Base-by-base conservation (phyloP, 1,140 invertebrate species). In the Oryzaephilus surinamensis region DNA sequence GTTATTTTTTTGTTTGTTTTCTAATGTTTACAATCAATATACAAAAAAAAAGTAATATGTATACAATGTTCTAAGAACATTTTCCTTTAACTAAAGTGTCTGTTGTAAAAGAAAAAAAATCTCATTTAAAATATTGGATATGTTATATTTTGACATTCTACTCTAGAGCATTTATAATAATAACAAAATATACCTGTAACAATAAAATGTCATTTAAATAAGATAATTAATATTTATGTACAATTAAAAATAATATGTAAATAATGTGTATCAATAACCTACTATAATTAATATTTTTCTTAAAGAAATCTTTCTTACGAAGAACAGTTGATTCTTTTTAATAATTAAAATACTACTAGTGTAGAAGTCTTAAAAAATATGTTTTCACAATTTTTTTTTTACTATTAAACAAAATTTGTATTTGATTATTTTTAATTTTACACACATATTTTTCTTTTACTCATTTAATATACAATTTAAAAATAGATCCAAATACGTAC, bases 61-160 rank as follows among this genome's bases (percentile, higher is more conserved):
- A n/a, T n/a, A n/a, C n/a, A n/a, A n/a, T n/a, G n/a, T n/a, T n/a
- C n/a, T n/a, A n/a, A n/a, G n/a, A n/a, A n/a, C n/a, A n/a, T n/a
- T n/a, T n/a, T n/a, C n/a, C n/a, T n/a, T n/a, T n/a, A n/a, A n/a
- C n/a, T n/a, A n/a, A n/a, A n/a, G n/a, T n/a, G n/a, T n/a, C n/a
- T n/a, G n/a, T n/a, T n/a, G n/a, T n/a, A n/a, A n/a, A n/a, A n/a
- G n/a, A n/a, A 26, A 20, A 36, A 27, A 36, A 41, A 24, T 21
- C n/a, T 35, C 15, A 30, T 28, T 14, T 23, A 31, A 37, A 46
- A 26, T 32, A 38, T 46, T 46, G 49, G 46, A 51, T 51, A 51
- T 51, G 46, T 51, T 32, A 33, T 48, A 45, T 51, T 46, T 51
- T 41, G 45, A 47, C 41, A 43, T 41, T 51, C 45, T 48, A 48